Percentiles rank a stretch among this genome's conserved stretches.
These are phyloP conservation scores for Hyperoplus lanceolatus DNA, from an alignment of 2,797 vertebrate species.

Conservation along the genomic window DNA sequence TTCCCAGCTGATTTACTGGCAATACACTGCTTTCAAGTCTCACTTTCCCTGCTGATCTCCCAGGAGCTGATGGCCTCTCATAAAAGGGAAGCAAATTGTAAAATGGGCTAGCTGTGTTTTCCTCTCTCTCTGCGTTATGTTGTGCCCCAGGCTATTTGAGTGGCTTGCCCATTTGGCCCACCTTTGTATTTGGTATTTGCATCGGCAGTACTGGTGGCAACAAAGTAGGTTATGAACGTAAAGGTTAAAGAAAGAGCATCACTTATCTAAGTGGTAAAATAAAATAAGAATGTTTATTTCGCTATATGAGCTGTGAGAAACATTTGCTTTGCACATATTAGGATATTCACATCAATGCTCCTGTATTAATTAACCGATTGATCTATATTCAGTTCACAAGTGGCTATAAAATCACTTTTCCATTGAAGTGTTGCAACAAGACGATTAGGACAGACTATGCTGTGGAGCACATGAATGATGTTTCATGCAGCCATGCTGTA, in stretches of 20 bases:
- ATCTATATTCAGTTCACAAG: conserved; percentile 6
- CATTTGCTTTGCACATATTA: conserved; percentile 8
- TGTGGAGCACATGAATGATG: conserved; percentile 31
- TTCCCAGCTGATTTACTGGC: conserved; percentile 72
- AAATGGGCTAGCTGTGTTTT: conserved; percentile 61
- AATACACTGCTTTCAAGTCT: conserved; percentile 68
- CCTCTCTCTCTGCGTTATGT: conserved; percentile 52
- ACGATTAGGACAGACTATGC: conserved; percentile 33
- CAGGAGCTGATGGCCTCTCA: conserved; percentile 68
- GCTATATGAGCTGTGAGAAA: not conserved
- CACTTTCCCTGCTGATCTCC: conserved; percentile 60
- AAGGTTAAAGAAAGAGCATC: conserved; percentile 25
- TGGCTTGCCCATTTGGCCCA: conserved; percentile 50
- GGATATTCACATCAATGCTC: not conserved
- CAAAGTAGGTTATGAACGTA: conserved; percentile 35
- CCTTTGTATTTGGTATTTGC: conserved; percentile 55
- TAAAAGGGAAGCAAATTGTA: conserved; percentile 61
- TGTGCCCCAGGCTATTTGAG: conserved; percentile 58
- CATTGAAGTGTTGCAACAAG: conserved; percentile 29
- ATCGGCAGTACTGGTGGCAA: conserved; percentile 23
- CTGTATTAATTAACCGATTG: conserved; percentile 11
- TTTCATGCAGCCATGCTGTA: conserved; percentile 19
- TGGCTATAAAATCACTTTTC: conserved; percentile 37
- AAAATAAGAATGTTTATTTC: conserved; percentile 12
- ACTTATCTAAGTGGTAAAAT: conserved; percentile 29